Base-by-base conservation (phyloP, 2,797 vertebrate species). In the Varecia variegata region DNA sequence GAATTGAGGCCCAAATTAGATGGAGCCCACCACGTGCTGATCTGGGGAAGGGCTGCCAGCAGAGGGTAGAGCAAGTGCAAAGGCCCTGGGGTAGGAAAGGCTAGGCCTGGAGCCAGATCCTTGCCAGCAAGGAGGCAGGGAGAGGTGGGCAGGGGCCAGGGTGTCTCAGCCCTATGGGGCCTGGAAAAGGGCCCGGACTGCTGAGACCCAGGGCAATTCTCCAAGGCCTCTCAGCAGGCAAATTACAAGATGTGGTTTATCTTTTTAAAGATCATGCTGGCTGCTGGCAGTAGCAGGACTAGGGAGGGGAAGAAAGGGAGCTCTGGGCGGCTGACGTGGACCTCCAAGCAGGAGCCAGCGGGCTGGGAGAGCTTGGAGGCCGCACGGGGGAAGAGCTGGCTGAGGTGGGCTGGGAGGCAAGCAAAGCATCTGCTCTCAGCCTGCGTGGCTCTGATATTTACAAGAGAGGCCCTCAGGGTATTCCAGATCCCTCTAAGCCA, bases 351-450 rank as follows among this genome's bases (percentile, higher is more conserved):
- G 11, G 56, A 68, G 47, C 35, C 13, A 20, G 32, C 0, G 47
- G 45, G 62, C 35, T 3, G 35, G 67, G n/a, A 27, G 32, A 1
- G 35, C 6, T 21, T 7, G 10, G 30, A 60, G 86, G 58, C 50
- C 10, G 3, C 38, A 45, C 17, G 15, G 40, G 38, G 38, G 54
- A 50, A 40, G 27, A 58, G 45, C 67, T 6, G 25, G 35, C 3
- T 7, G 47, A 30, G 21, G 73, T 2, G 0, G 18, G 11, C 47
- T 3, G 5, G 45, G 43, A 47, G 43, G 38, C 0, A 0, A 56
- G 52, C 14, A 11, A 4, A 47, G 35, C 32, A 11, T 71, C 35
- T 30, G 73, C 80, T 73, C n/a, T 56, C 40, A 35, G 32, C 58
- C 21, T 32, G 20, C 23, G 58, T n/a, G 50, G 21, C 43, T 68